phyloP scores from a whole-genome alignment of 2,888 invertebrate genomes.

The Andrena bucephala region DNA sequence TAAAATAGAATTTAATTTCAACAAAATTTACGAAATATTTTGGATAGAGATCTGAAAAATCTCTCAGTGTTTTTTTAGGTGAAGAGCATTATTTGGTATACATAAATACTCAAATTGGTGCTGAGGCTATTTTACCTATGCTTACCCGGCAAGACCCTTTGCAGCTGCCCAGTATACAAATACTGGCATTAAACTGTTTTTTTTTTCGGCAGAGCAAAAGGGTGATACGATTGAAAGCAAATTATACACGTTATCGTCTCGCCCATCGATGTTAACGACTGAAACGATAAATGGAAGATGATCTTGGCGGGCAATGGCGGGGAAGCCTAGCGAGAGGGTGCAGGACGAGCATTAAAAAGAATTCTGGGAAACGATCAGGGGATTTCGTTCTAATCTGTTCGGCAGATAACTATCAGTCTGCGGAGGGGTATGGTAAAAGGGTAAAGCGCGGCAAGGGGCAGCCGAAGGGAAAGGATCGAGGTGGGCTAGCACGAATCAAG shows the following conservation, averaged over 20 bases:
- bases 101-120: no score
- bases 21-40: no score
- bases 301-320: background rate
- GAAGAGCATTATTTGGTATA: no score
- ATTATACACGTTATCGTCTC: slow-evolving; percentile 7
- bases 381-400: slow-evolving; percentile 68
- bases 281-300: background rate
- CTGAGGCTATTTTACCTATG: no score
- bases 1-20: no score
- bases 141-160: no score
- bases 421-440: slow-evolving; percentile 50
- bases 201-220: background rate
- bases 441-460: slow-evolving; percentile 44
- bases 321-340: background rate
- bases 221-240: slow-evolving; percentile 9
- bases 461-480: slow-evolving; percentile 7
- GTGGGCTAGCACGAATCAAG: slow-evolving; percentile 30
- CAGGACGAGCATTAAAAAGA: slow-evolving; percentile 39
- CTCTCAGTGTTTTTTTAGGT: no score
- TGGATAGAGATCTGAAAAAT: no score
- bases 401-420: slow-evolving; percentile 69
- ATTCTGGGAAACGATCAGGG: slow-evolving; percentile 59
- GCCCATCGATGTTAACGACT: slow-evolving; percentile 2
- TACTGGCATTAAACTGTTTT: background rate
- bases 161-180: background rate